Evolutionary conservation across 1,140 invertebrate genomes (phyloP), one percentile per base, ranked within the genome.

Genomic region (Archegozetes longisetosus): DNA sequence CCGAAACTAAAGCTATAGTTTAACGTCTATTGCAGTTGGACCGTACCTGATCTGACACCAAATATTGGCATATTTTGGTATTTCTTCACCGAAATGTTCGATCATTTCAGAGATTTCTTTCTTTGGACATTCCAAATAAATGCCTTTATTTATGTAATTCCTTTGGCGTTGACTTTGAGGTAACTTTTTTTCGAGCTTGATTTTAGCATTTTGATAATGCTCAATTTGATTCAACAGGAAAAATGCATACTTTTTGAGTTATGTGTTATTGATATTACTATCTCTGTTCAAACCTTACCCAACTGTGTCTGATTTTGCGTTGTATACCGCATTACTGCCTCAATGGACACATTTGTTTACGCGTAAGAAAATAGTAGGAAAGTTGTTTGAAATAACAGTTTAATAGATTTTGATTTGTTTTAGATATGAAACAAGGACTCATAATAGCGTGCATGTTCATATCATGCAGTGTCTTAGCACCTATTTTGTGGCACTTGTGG

Each of bases 71-170:
- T 98, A 0, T 98, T 96, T 72, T 99, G 95, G 95, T 98, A 98
- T 71, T 98, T 98, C 72, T 98, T 98, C 69, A 96, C 91, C 0
- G 94, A 98, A 77, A 95, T 98, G 88, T 99, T 99, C 79, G 93
- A 98, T 67, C 94, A 98, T 73, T 98, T 98, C 68, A 80, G 89
- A 54, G 77, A 84, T 59, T 81, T 98, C 63, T 99, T 98, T 75
- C 82, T 97, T 1, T 93, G 84, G 68, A 87, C 90, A 61, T 98
- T 98, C 70, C 94, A 98, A 78, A 84, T 98, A 57, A 98, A 98
- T 75, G 86, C 86, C 1, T 80, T 92, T 53, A 78, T 95, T 14
- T 98, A 97, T 73, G 79, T 94, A 25, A 74, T 94, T 24, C 94
- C 95, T 9, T 70, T 96, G 0, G 82, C 86, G 2, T 73, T 96